Evolutionary conservation across 2,113 vertebrate genomes (phyloP).

Genomic region (Echinops telfairi): DNA sequence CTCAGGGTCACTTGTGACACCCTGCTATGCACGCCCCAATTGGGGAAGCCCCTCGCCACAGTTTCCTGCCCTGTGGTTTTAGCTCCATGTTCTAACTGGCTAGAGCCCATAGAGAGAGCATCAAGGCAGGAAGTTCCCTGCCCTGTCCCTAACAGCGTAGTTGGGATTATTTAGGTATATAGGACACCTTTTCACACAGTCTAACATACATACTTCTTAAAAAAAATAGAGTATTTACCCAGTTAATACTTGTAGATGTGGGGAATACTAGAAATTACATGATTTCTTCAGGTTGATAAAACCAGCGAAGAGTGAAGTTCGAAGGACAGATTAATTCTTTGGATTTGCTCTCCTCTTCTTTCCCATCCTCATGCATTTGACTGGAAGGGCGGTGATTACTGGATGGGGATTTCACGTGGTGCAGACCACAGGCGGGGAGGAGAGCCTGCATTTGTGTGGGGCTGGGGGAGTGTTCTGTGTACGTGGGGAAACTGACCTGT

Average conservation of each 20-base stretch:
- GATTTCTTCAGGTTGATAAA: conserved; percentile 11
- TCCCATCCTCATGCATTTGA: neutral
- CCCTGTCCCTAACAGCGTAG: neutral
- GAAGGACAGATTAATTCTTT: neutral
- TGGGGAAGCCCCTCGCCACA: too few relatives aligned
- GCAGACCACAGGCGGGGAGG: neutral
- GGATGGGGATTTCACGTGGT: neutral
- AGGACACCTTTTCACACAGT: neutral
- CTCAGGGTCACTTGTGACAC: too few relatives aligned
- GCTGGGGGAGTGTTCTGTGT: neutral
- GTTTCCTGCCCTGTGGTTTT: too few relatives aligned
- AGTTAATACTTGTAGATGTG: neutral
- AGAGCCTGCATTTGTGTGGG: neutral
- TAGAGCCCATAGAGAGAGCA: too few relatives aligned
- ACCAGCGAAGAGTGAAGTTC: neutral
- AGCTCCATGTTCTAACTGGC: too few relatives aligned
- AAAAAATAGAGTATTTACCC: neutral
- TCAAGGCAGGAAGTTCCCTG: too few relatives aligned
- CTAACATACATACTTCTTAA: neutral
- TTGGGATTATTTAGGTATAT: neutral
- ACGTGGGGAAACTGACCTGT: neutral
- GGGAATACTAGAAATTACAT: neutral
- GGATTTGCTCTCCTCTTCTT: neutral
- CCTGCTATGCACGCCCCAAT: too few relatives aligned
- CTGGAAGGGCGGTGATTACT: neutral